These are phyloP conservation scores for Microcebus griseorufus DNA, from an alignment of 2,113 vertebrate genomes.

Conservation along the genomic window DNA sequence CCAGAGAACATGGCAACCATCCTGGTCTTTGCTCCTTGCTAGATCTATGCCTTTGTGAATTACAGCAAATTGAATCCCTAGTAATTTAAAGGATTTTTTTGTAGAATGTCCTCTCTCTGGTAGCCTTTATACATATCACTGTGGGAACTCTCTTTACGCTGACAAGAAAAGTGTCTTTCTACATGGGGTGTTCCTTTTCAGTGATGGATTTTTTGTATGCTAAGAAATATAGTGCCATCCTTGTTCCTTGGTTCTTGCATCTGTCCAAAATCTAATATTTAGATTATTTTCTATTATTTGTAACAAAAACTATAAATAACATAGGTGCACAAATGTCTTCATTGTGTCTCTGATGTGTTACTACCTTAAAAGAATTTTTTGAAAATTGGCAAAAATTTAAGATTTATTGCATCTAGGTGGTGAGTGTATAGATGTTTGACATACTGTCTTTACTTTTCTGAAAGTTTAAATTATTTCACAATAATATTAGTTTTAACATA, in stretches of 20 bases:
- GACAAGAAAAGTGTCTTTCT: conserved; percentile 92
- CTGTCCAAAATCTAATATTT: conserved; percentile 93
- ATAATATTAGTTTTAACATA: neutral
- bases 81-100: conserved; percentile 90
- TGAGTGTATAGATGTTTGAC: neutral
- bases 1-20: conserved; percentile 93
- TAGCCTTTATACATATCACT: conserved; percentile 88
- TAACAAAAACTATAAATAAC: neutral
- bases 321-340: neutral
- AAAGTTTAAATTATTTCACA: neutral
- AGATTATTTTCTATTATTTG: conserved; percentile 85
- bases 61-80: conserved; percentile 93
- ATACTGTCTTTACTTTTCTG: neutral
- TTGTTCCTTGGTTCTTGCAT: conserved; percentile 90
- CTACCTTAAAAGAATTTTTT: neutral
- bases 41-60: conserved; percentile 92
- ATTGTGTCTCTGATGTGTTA: neutral
- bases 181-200: conserved; percentile 91
- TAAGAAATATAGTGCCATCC: conserved; percentile 93
- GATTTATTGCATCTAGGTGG: neutral
- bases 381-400: neutral
- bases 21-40: conserved; percentile 91
- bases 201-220: conserved; percentile 91
- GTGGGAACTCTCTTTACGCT: conserved; percentile 89
- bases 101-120: conserved; percentile 89